Base-by-base conservation (phyloP, 2,888 invertebrate genomes). In the Heteromyza rotundicornis region DNA sequence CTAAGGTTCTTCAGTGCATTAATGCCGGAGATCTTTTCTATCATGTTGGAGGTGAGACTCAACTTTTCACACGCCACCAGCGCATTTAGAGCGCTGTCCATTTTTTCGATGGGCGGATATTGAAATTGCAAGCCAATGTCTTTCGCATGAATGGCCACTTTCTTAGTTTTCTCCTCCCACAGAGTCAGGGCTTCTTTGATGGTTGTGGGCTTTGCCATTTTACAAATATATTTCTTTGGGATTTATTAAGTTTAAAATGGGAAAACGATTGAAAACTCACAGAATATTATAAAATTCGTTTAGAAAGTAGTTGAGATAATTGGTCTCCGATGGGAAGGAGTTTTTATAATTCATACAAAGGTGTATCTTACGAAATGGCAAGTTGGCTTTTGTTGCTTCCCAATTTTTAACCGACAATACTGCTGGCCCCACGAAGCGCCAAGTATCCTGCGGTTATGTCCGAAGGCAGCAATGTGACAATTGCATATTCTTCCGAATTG, bases 51-150 rank as follows among this genome's bases (percentile, higher is more conserved):
- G 0, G 96, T 97, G 1, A 97, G 84, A 62, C 95, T 94, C 24
- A 97, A 79, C 83, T 93, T 94, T 75, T 94, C 89, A 86, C 95
- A 95, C 66, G 88, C 89, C 1, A 85, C 82, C 2, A 97, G 85
- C 1, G 87, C 86, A 1, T 90, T 88, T 22, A 97, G 84, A 1
- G 91, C 89, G 62, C 88, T 90, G 77, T 98, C 97, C 94, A 98
- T 95, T 85, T 95, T 96, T 78, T 97, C 97, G 59, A 98, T 94
- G 0, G 96, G 95, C 0, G 96, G 96, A 87, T 90, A 93, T 78
- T 94, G 92, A 73, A 96, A 96, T 67, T 90, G 91, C 51, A 98
- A 85, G 64, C 89, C 89, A 1, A 98, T 90, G 68, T 94, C 92
- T 5, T 85, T 87, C 1, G 91, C 89, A 66, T 90, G 89, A 0